Evolutionary conservation across 2,113 vertebrate species (phyloP).

Genomic region (Halcyon senegalensis): DNA sequence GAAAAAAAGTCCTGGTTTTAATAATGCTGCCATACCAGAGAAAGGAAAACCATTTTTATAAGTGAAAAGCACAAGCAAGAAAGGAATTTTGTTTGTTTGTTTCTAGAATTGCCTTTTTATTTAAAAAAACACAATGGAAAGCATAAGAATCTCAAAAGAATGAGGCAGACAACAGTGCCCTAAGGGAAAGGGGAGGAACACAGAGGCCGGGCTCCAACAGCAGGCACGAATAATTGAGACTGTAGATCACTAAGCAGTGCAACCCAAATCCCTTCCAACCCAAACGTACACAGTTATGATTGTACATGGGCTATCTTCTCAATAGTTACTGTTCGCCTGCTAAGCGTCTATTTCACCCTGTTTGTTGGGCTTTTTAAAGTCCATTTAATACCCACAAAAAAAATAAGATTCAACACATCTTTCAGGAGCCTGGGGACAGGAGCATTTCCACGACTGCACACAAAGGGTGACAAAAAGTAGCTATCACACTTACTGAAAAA

Average conservation of each 20-base stretch:
- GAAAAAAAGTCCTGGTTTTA: not conserved
- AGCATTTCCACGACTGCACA: not conserved
- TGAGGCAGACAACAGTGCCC: conserved; percentile 28
- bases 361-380: not conserved
- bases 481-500: not conserved
- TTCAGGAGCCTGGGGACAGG: not conserved
- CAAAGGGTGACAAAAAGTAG: not conserved
- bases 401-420: not conserved
- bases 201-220: not conserved
- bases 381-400: not conserved
- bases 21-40: not conserved
- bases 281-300: not conserved
- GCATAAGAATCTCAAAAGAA: conserved; percentile 30
- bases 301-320: not conserved
- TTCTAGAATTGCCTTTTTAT: conserved; percentile 20
- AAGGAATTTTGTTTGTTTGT: conserved; percentile 65
- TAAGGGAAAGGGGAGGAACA: conserved; percentile 18
- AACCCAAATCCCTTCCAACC: not conserved
- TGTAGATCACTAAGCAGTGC: not conserved
- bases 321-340: not conserved
- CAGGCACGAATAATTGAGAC: not conserved
- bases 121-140: conserved; percentile 57
- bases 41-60: not conserved
- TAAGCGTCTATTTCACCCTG: not conserved
- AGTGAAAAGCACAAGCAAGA: conserved; percentile 32